A percentile compares a stretch with the other conserved stretches of the same genome.
Evolutionary conservation across 2,888 invertebrate genomes (phyloP).

Genomic region (Thereva nobilitata): DNA sequence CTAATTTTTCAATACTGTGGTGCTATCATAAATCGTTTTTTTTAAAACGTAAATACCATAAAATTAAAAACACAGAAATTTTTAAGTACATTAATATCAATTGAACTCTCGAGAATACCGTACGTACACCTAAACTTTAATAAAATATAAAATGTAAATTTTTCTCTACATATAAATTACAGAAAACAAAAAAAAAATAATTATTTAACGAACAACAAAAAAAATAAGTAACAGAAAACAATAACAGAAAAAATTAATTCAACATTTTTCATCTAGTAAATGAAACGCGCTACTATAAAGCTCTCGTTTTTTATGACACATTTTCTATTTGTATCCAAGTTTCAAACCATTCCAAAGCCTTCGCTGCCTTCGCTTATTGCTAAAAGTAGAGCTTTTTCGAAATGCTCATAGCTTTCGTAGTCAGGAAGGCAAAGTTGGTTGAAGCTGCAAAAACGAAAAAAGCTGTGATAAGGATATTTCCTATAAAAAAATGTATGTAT

Average conservation of each 20-base stretch:
- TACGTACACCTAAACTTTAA: too few relatives aligned
- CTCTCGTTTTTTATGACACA: neutral
- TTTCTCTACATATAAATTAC: too few relatives aligned
- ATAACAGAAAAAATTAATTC: neutral
- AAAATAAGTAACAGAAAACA: too few relatives aligned
- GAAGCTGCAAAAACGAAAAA: conserved; percentile 70
- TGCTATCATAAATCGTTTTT: too few relatives aligned
- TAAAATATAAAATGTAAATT: too few relatives aligned
- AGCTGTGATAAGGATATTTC: conserved; percentile 18
- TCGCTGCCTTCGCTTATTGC: conserved; percentile 96
- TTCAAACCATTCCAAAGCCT: conserved; percentile 74
- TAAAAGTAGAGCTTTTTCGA: conserved; percentile 85
- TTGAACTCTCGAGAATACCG: too few relatives aligned
- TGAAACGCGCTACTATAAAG: neutral
- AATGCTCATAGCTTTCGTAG: conserved; percentile 91
- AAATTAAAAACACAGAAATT: too few relatives aligned
- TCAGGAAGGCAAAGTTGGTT: conserved; percentile 95
- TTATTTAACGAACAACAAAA: too few relatives aligned
- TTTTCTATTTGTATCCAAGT: neutral
- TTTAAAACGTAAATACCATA: too few relatives aligned
- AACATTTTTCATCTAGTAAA: neutral
- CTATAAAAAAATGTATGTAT: conserved; percentile 31
- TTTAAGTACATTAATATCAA: too few relatives aligned
- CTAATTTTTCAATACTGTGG: too few relatives aligned
- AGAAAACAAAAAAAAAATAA: too few relatives aligned